A percentile compares a stretch with the other conserved stretches of the same genome.
Evolutionary conservation across 2,113 vertebrate genomes (phyloP).

Genomic region (Tiliqua scincoides): DNA sequence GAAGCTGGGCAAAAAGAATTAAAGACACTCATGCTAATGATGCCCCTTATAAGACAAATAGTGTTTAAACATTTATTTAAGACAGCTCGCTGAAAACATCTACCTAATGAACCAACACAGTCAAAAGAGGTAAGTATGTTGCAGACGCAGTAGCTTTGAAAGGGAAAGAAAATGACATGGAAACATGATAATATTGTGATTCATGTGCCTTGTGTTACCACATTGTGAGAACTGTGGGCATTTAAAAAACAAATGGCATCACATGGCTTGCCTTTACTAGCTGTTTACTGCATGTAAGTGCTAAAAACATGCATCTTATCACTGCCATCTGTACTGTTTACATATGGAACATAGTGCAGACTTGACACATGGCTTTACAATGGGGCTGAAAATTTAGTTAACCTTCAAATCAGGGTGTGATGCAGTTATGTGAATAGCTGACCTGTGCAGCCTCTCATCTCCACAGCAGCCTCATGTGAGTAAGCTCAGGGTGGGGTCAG

Average conservation of each 20-base stretch:
- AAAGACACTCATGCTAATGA: not conserved
- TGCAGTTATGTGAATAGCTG: not conserved
- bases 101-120: not conserved
- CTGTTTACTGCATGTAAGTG: not conserved
- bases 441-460: too few species aligned
- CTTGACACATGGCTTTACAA: not conserved
- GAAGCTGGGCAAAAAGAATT: constrained; percentile 77
- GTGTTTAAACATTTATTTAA: constrained; percentile 11
- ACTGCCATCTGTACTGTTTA: not conserved
- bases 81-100: not conserved
- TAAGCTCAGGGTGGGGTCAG: not conserved
- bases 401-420: not conserved
- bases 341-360: not conserved
- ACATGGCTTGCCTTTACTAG: not conserved
- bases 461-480: not conserved
- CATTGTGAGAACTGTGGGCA: not conserved
- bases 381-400: not conserved
- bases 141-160: not conserved
- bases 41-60: not conserved
- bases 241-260: not conserved
- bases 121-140: not conserved
- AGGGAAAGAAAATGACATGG: not conserved
- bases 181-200: not conserved
- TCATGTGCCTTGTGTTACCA: not conserved
- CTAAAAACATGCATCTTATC: not conserved